Evolutionary conservation across 1,140 invertebrate species (phyloP), one percentile per base, ranked within the genome.

Genomic region (Araneus ventricosus): DNA sequence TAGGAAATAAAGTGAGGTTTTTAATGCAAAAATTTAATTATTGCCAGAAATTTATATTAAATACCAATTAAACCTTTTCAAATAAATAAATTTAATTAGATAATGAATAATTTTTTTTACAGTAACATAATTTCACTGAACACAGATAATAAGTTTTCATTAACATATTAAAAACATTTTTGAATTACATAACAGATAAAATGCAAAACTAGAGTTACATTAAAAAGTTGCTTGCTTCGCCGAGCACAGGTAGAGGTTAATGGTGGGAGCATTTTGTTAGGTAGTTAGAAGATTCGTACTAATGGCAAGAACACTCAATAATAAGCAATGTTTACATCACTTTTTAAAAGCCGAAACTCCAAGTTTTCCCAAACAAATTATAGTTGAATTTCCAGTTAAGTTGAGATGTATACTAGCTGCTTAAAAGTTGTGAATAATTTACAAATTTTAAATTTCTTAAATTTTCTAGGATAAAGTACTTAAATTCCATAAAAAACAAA

Each of bases 241-340:
- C 85, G 85, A 61, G 34, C 85, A 30, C 85, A 87, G 7, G 27
- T 57, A 34, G 52, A 37, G 37, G 85, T 22, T 61, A 87, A 30
- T n/a, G 85, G 85, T 63, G 59, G n/a, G 14, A 87, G n/a, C 85
- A 87, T 87, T 34, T 22, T 82, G 37, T n/a, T 52, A 82, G 10
- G 27, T 45, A 17, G n/a, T 20, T 75, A 75, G 17, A 20, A 22
- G 30, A 2, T 75, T 34, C 4, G 37, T 4, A 17, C 2, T n/a
- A 30, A 75, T 37, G 22, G 6, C 20, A 75, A 4, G 17, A 34
- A n/a, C n/a, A 75, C 34, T 34, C 30, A 75, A 75, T 75, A 75
- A 37, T 20, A 34, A 20, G 22, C 6, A 37, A 37, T 75, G 70
- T 75, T 75, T 75, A 75, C 70, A 75, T 75, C 70, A 75, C 27